Conservation (phyloP, 2,113 vertebrate genomes). For the Trichomycterus rosablanca region DNA sequence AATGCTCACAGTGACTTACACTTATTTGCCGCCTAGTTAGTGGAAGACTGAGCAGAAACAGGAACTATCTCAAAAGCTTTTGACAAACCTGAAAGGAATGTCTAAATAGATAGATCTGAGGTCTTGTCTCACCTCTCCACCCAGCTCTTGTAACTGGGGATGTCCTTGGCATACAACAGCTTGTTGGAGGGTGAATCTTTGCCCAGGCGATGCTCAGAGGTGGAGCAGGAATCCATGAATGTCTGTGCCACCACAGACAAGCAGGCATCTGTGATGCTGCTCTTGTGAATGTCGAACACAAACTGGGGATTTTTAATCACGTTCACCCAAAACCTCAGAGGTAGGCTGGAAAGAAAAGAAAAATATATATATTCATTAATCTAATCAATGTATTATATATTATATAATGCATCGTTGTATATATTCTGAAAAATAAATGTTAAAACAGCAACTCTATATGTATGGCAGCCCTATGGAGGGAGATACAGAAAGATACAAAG, state of each 20-base stretch:
- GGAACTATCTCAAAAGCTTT: too few species aligned
- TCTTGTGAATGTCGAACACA: constrained; percentile 98
- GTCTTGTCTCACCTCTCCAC: constrained; percentile 85
- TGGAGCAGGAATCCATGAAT: constrained; percentile 99
- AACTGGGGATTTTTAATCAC: constrained; percentile 99
- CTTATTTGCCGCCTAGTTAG: too few species aligned
- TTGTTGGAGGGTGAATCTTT: constrained; percentile 98
- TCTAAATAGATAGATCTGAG: too few species aligned
- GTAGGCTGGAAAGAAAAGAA: constrained; percentile 70
- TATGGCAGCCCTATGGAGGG: too few species aligned
- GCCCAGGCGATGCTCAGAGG: constrained; percentile 93
- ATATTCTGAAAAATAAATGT: too few species aligned
- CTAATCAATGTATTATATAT: too few species aligned
- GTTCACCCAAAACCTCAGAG: constrained; percentile 94
- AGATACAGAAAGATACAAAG: too few species aligned
- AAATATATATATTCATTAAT: background rate
- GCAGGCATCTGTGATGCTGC: constrained; percentile 97
- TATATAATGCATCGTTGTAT: too few species aligned
- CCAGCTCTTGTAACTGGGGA: constrained; percentile 99
- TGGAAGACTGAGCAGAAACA: too few species aligned
- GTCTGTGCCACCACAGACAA: constrained; percentile 97
- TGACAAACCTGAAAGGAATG: too few species aligned
- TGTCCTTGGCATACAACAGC: constrained; percentile 98
- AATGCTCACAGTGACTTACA: too few species aligned
- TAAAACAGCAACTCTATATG: too few species aligned